Evolutionary conservation across 1,140 invertebrate species (phyloP), one percentile per base, ranked within the genome.

Genomic region (Diachasma alloeum): DNA sequence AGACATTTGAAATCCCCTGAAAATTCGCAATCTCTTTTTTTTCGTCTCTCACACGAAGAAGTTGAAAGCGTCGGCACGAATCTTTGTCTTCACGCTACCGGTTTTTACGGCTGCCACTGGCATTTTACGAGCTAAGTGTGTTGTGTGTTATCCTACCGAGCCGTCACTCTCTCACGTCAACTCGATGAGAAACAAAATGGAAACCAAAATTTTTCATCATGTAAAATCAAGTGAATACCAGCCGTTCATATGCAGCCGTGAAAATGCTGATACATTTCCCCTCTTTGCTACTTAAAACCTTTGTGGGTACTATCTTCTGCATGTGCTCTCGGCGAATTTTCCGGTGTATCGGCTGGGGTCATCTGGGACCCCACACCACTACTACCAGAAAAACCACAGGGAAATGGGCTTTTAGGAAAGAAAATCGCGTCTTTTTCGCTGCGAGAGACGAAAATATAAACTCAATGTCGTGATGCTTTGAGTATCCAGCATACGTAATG

Each of bases 51-150:
- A 53, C 48, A 53, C 59, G 59, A 31, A 63, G 4, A 63, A 56
- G 19, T 63, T 63, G 24, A 63, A 63, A 63, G 59, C 59, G 59
- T 26, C 59, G 59, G 59, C 59, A 63, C 19, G 59, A 26, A 63
- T 63, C 59, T 63, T 63, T 63, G 59, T 63, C 59, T 63, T 63
- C 59, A 63, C 59, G 59, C 59, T 63, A 63, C 59, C 59, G 59
- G 59, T 63, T 63, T 53, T 63, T 63, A 63, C 59, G 59, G 19
- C 22, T 63, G 24, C 19, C 15, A 24, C 19, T 63, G 59, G 48
- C 59, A 63, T 63, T 63, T 63, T 63, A 63, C 24, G 59, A 63
- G 1, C 15, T 15, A 63, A 63, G 59, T 31, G 24, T 63, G 59
- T 24, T 31, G 8, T 19, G n/a, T 31, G 19, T 63, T 63, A 63